Conservation (phyloP, 2,888 invertebrate genomes). For the Orthosia incerta region DNA sequence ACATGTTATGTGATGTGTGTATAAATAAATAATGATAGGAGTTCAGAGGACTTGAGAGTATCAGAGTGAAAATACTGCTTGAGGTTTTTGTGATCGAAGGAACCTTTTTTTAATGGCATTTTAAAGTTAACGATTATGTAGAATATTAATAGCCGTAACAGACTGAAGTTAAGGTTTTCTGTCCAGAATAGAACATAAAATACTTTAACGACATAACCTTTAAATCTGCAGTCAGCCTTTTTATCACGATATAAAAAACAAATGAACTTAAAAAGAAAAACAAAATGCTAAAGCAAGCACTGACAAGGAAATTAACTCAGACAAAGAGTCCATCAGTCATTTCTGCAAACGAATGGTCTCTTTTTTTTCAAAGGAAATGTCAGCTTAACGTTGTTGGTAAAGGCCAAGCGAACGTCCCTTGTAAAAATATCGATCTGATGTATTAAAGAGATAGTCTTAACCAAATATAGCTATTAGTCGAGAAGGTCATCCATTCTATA, state of each 20-base stretch:
- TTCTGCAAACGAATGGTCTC: slow-evolving; percentile 59
- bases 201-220: background rate
- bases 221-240: background rate
- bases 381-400: slow-evolving; percentile 54
- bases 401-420: slow-evolving; percentile 43
- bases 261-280: slow-evolving; percentile 17
- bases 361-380: slow-evolving; percentile 67
- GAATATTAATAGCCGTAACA: background rate
- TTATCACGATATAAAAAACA: slow-evolving; percentile 7
- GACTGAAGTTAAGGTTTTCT: background rate
- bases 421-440: slow-evolving; percentile 33
- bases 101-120: background rate
- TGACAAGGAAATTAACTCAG: slow-evolving; percentile 44
- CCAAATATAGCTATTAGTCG: slow-evolving; percentile 37
- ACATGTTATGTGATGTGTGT: background rate
- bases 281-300: slow-evolving; percentile 55
- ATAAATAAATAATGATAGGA: background rate
- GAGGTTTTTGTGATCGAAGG: background rate
- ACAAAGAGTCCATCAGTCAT: slow-evolving; percentile 68
- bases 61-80: background rate
- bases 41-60: background rate
- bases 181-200: background rate
- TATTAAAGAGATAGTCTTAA: slow-evolving; percentile 36
- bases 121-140: background rate
- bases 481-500: slow-evolving; percentile 25